Evolutionary conservation across 2,888 invertebrate species (phyloP).

Genomic region (Ceratothoa steindachneri): DNA sequence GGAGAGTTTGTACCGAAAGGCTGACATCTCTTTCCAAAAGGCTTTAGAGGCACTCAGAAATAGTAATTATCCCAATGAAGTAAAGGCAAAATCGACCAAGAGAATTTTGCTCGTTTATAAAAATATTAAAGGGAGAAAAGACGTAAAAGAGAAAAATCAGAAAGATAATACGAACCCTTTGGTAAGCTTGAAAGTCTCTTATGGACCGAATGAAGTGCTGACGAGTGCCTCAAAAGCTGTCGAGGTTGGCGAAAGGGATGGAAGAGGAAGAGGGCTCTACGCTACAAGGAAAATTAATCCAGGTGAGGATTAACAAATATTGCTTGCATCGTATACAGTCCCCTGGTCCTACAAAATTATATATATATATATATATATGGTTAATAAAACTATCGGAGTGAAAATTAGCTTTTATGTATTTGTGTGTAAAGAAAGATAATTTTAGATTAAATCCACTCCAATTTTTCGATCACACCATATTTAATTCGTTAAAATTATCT

Average conservation of each 20-base stretch:
- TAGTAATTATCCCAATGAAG: conserved; percentile 29
- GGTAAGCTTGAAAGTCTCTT: conserved; percentile 21
- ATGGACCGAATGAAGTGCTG: conserved; percentile 25
- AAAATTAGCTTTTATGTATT: too few species aligned
- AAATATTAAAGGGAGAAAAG: conserved; percentile 25
- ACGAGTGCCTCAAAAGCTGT: conserved; percentile 22
- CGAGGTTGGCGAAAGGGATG: conserved; percentile 25
- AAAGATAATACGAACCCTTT: background rate
- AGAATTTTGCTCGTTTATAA: conserved; percentile 37
- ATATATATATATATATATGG: too few species aligned
- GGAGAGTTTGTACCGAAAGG: conserved; percentile 20
- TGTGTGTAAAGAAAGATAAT: too few species aligned
- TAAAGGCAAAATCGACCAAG: conserved; percentile 25
- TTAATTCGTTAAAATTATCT: too few species aligned
- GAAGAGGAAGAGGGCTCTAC: conserved; percentile 49
- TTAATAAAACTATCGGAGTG: too few species aligned
- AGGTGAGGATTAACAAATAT: conserved; percentile 34
- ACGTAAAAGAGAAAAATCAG: background rate
- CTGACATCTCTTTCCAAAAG: conserved; percentile 27
- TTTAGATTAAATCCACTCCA: too few species aligned
- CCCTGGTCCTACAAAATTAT: too few species aligned
- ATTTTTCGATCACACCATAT: too few species aligned
- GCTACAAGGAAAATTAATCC: conserved; percentile 50
- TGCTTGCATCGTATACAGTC: too few species aligned
- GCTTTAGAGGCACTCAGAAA: conserved; percentile 35